These are phyloP conservation scores for Melanchra persicariae DNA, from an alignment of 2,888 invertebrate species.

Conservation along the genomic window DNA sequence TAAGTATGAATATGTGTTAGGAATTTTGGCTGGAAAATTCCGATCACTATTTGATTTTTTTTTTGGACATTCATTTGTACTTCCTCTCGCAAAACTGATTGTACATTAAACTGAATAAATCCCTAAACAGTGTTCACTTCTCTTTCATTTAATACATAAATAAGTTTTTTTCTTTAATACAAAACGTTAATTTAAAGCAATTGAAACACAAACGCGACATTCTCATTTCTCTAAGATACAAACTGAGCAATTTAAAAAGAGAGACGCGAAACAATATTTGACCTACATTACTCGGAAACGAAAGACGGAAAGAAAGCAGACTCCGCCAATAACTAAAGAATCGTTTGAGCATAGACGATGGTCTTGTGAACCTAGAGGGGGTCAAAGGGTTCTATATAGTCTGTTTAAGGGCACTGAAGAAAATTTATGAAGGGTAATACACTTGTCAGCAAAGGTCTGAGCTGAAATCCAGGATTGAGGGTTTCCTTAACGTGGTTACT, in stretches of 20 bases:
- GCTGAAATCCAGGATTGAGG: background rate
- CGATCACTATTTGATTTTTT: background rate
- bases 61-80: background rate
- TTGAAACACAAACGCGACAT: slow-evolving; percentile 53
- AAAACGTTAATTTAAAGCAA: slow-evolving; percentile 39
- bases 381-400: background rate
- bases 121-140: no score
- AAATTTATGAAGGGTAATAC: background rate
- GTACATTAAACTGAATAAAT: no score
- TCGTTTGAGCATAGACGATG: slow-evolving; percentile 5
- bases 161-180: no score
- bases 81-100: background rate
- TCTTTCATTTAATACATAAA: no score
- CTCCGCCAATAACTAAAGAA: slow-evolving; percentile 40
- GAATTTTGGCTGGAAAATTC: background rate
- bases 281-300: slow-evolving; percentile 64
- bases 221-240: slow-evolving; percentile 55
- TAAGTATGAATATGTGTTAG: background rate
- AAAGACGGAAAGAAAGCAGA: slow-evolving; percentile 62
- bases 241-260: slow-evolving; percentile 64
- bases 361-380: background rate
- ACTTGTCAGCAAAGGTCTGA: background rate
- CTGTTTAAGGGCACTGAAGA: background rate
- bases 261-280: slow-evolving; percentile 63
- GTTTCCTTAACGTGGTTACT: background rate